Conservation (phyloP, 2,888 invertebrate species). For the Macropis europaea region DNA sequence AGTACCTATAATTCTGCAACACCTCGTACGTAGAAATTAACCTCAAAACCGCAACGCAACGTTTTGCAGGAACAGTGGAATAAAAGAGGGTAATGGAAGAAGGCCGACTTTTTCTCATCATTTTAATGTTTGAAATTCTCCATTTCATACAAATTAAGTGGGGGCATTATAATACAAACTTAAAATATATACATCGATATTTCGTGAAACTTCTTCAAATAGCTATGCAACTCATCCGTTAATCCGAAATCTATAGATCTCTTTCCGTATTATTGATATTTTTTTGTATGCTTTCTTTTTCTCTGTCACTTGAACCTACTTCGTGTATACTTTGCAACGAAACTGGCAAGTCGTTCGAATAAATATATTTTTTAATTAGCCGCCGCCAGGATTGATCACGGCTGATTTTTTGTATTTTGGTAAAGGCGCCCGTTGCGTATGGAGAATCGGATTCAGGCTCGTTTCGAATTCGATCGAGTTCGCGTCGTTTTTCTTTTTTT, state of each 20-base stretch:
- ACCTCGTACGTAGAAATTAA: background rate
- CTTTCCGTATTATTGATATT: slow-evolving; percentile 49
- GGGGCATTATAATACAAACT: slow-evolving; percentile 78
- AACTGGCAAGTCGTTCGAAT: slow-evolving; percentile 75
- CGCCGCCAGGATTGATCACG: slow-evolving; percentile 22
- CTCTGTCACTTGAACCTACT: slow-evolving; percentile 59
- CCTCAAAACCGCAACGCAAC: background rate
- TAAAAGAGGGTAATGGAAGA: background rate
- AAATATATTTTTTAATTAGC: slow-evolving; percentile 67
- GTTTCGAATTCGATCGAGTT: slow-evolving; percentile 15
- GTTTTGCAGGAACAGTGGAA: no score
- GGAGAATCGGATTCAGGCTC: slow-evolving; percentile 54
- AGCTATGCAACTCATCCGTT: slow-evolving; percentile 73
- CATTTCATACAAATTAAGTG: slow-evolving; percentile 79
- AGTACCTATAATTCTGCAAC: background rate
- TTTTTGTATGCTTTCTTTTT: slow-evolving; percentile 48
- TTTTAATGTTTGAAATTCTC: slow-evolving; percentile 76
- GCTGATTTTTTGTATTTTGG: slow-evolving; percentile 29
- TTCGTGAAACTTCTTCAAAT: slow-evolving; percentile 74
- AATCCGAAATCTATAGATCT: slow-evolving; percentile 72
- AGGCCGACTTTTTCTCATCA: slow-evolving; percentile 64
- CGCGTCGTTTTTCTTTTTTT: background rate
- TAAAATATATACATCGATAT: slow-evolving; percentile 79
- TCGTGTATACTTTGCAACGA: slow-evolving; percentile 72
- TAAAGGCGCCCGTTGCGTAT: slow-evolving; percentile 23